Base-by-base conservation (phyloP, 2,888 invertebrate genomes). In the Ornithoptera priamus region DNA sequence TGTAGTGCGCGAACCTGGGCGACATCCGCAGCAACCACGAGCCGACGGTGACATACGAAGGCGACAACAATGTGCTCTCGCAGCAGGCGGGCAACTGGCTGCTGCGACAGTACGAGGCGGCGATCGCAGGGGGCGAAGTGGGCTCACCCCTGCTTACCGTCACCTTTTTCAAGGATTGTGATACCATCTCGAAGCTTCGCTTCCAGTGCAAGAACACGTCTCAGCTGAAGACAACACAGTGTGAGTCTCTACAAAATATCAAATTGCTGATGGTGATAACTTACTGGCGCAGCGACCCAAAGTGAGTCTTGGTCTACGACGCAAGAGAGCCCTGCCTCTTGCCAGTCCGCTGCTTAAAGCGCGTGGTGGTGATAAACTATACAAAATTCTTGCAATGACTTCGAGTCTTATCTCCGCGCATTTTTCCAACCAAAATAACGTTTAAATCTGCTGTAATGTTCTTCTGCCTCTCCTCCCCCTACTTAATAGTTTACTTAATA, bases 1-100 rank as follows among this genome's bases (percentile, higher is more conserved):
- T 50, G 50, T 46, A 95, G 93, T 95, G 96, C n/a, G 94, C 97
- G 22, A 95, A 97, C 76, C 90, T 99, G 36, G 98, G 98, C 53
- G 96, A 96, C 73, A 92, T 99, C 72, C 94, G 97, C 15, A 95
- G 95, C 81, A 97, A 97, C 86, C 96, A 97, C 85, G 99, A 99
- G 85, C 96, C 98, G 0, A 96, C 96, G 58, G 96, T 97, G 68
- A 98, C 98, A 0, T 98, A 97, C 85, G 98, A 98, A 85, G 98
- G 98, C 0, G 98, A 98, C 89, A 98, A 98, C 89, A 98, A 97
- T 86, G 98, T 98, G 30, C 92, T 99, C 4, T 94, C 96, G 0
- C 98, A 98, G 81, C 98, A 98, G 86, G 95, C 97, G 0, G 96
- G 97, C 80, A 98, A 98, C 89, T 98, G 97, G 95, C 89, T 98